These are phyloP conservation scores for Butastur rufipennis DNA, from an alignment of 2,113 vertebrate species.

Conservation along the genomic window DNA sequence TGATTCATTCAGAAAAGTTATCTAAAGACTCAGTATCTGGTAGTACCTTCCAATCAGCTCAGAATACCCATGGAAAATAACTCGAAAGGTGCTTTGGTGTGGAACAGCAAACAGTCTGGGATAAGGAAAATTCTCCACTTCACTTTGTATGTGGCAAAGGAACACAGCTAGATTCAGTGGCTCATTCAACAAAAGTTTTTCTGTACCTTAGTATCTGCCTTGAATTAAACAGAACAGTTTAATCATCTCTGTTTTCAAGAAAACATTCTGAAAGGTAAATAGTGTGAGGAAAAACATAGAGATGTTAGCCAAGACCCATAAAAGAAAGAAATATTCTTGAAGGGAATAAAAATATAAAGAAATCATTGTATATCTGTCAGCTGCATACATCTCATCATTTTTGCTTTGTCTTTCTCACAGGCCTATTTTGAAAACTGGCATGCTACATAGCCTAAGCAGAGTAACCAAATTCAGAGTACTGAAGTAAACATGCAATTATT, in stretches of 20 bases:
- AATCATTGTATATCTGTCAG: slow-evolving; percentile 24
- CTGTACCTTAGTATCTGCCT: slow-evolving; percentile 44
- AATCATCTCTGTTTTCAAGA: slow-evolving; percentile 34
- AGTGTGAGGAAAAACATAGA: slow-evolving; percentile 32
- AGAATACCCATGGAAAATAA: slow-evolving; percentile 45
- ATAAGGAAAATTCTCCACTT: slow-evolving; percentile 24
- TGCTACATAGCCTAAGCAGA: slow-evolving; percentile 50
- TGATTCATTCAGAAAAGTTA: slow-evolving; percentile 14
- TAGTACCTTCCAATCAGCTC: slow-evolving; percentile 6
- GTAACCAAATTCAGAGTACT: slow-evolving; percentile 46
- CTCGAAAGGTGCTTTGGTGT: slow-evolving; percentile 57
- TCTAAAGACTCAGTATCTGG: slow-evolving; percentile 12
- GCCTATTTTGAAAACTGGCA: slow-evolving; percentile 58
- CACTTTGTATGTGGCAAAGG: background rate
- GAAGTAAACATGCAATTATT: slow-evolving; percentile 68
- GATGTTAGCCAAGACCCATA: slow-evolving; percentile 57
- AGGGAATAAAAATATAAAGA: slow-evolving; percentile 26
- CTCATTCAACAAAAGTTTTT: slow-evolving; percentile 8
- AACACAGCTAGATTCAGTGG: slow-evolving; percentile 17
- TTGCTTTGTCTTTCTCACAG: slow-evolving; percentile 30
- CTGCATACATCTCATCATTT: background rate
- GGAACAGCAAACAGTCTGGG: slow-evolving; percentile 38
- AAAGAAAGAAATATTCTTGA: slow-evolving; percentile 43
- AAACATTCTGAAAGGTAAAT: slow-evolving; percentile 44
- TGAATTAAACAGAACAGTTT: slow-evolving; percentile 40